Evolutionary conservation across 2,113 vertebrate genomes (phyloP).

Genomic region (Laterallus jamaicensis): DNA sequence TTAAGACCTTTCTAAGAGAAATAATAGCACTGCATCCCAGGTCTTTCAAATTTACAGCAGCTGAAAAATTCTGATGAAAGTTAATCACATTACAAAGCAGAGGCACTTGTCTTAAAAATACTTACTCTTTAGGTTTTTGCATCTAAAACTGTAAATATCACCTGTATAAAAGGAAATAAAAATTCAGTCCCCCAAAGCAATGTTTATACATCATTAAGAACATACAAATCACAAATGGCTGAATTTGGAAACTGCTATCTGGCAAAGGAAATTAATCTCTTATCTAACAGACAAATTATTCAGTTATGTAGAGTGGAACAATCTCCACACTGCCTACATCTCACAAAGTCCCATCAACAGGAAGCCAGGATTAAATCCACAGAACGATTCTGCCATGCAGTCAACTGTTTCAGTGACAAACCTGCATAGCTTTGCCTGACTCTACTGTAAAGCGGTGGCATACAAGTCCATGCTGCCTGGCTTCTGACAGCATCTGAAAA

Average conservation of each 20-base stretch:
- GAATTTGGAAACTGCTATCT: not conserved
- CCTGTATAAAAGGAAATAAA: not conserved
- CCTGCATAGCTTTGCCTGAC: not conserved
- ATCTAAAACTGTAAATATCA: not conserved
- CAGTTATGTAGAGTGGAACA: not conserved
- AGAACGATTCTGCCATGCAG: not conserved
- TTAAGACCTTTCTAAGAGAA: not conserved
- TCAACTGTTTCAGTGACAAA: not conserved
- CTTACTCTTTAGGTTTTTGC: not conserved
- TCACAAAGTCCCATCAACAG: not conserved
- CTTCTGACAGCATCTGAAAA: not conserved
- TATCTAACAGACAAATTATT: not conserved
- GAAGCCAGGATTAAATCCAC: not conserved
- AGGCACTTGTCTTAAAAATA: not conserved
- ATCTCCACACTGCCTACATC: not conserved
- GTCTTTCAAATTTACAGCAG: not conserved
- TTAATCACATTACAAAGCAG: not conserved
- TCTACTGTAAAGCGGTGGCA: not conserved
- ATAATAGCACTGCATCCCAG: no score
- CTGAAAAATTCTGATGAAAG: not conserved
- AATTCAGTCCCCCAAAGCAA: not conserved
- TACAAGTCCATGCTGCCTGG: not conserved
- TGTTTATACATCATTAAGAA: not conserved
- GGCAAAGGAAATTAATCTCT: not conserved
- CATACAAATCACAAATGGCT: not conserved